phyloP scores from a whole-genome alignment of 2,113 vertebrate species.

The Oophaga pumilio region DNA sequence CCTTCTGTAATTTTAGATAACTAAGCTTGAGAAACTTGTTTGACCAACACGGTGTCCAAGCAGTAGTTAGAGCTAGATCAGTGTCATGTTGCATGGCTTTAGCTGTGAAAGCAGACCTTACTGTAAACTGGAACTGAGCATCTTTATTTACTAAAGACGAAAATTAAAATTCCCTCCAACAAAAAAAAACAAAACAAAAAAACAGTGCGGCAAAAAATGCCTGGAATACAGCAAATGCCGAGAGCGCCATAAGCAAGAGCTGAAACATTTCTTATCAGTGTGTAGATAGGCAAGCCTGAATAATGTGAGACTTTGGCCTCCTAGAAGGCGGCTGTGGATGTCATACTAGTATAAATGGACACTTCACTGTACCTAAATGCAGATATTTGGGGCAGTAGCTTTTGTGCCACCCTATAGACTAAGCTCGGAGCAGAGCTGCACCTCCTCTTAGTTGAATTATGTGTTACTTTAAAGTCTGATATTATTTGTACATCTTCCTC shows the following conservation, averaged over 20 bases:
- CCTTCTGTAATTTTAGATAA: background rate
- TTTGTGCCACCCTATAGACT: too few relatives aligned
- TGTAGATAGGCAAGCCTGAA: background rate
- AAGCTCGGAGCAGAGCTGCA: too few relatives aligned
- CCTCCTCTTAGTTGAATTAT: too few relatives aligned
- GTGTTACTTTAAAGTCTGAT: too few relatives aligned
- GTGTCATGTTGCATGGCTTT: background rate
- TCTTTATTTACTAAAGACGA: background rate
- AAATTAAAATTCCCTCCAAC: too few relatives aligned
- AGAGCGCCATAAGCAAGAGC: background rate
- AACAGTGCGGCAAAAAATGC: background rate
- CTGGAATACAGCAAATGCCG: background rate
- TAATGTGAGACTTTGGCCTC: background rate
- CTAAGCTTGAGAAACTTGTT: slow-evolving; percentile 9
- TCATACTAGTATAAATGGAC: background rate
- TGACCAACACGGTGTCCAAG: background rate
- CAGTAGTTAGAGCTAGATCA: background rate
- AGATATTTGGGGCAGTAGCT: too few relatives aligned
- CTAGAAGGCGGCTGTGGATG: background rate
- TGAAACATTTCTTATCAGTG: background rate
- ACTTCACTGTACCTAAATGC: too few relatives aligned
- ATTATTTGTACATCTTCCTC: too few relatives aligned
- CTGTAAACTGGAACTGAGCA: too few relatives aligned
- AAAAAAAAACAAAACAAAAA: background rate
- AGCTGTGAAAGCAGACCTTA: background rate